phyloP scores from a whole-genome alignment of 2,797 vertebrate species.

The Tragopan temminckii region DNA sequence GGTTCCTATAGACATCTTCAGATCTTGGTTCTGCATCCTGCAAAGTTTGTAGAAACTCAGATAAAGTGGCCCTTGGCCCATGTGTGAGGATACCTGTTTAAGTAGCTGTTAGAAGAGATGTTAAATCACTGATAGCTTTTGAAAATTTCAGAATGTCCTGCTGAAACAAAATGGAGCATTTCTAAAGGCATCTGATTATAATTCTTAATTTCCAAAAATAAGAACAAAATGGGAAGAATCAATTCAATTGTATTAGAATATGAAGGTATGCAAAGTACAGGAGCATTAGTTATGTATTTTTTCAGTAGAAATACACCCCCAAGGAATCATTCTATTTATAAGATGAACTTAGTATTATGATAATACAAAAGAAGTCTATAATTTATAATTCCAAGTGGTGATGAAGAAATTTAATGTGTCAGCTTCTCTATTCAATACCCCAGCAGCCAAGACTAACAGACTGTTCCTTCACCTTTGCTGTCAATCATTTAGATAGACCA shows the following conservation, averaged over 20 bases:
- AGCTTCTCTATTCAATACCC: conserved; percentile 56
- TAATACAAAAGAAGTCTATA: conserved; percentile 66
- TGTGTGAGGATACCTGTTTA: neutral
- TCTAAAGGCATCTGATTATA: neutral
- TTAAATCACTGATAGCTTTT: conserved; percentile 1
- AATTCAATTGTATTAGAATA: conserved; percentile 44
- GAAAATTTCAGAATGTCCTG: conserved; percentile 13
- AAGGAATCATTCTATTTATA: conserved; percentile 62
- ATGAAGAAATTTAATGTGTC: conserved; percentile 64
- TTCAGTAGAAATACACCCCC: conserved; percentile 51
- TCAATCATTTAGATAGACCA: conserved; percentile 43
- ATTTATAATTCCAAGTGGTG: conserved; percentile 65
- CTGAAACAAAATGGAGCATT: neutral
- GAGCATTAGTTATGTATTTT: conserved; percentile 40
- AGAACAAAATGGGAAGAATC: conserved; percentile 35
- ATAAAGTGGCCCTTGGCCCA: neutral
- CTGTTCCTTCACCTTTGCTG: conserved; percentile 66
- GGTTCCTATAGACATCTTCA: neutral
- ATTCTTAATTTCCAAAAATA: conserved; percentile 40
- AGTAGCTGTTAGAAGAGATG: neutral
- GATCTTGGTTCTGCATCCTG: neutral
- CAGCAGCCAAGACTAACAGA: conserved; percentile 45
- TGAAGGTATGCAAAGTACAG: conserved; percentile 42
- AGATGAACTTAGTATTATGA: conserved; percentile 39
- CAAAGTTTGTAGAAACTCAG: neutral